Evolutionary conservation across 2,797 vertebrate genomes (phyloP), one percentile per base, ranked within the genome.

Genomic region (Podarcis lilfordi): DNA sequence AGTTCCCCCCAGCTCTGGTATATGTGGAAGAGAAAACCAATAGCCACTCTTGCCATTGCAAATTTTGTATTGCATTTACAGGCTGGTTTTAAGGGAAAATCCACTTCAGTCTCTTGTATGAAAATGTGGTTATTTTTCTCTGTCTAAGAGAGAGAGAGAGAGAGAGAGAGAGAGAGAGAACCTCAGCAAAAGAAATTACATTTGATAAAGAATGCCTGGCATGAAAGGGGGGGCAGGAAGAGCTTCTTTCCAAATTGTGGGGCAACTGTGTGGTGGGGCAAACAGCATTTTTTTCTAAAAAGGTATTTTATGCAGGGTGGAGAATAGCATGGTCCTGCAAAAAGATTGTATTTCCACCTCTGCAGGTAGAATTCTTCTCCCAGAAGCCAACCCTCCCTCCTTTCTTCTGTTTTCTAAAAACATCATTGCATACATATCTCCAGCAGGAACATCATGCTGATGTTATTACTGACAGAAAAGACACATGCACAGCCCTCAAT

Each of bases 401-500:
- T 19, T 61, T 0, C 0, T 23, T 91, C 86, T 84, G 50, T 87
- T 95, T 86, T 72, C 90, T 71, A 88, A 89, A 0, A 0, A 78
- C 50, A 93, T 85, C 94, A 95, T 96, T 96, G 93, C 59, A 0
- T 72, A 87, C 68, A 0, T 71, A 85, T 82, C 93, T 94, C 90
- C 91, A 89, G 84, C 89, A 94, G 90, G 92, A 91, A 90, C 68
- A 93, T 90, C 93, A 89, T 74, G 4, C 89, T 4, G 84, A 91
- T 85, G 89, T 91, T 92, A 1, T 93, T 89, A 87, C 9, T 1
- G 91, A 80, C 92, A 92, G 90, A 89, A 94, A 59, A 88, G 94
- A 91, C 94, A 92, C 90, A 92, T 90, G 68, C 91, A 90, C 88
- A 89, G 91, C 84, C 91, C 88, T 95, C 89, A 93, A 95, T 96